phyloP scores from a whole-genome alignment of 2,797 vertebrate genomes.

The Hozukius guyotensis region DNA sequence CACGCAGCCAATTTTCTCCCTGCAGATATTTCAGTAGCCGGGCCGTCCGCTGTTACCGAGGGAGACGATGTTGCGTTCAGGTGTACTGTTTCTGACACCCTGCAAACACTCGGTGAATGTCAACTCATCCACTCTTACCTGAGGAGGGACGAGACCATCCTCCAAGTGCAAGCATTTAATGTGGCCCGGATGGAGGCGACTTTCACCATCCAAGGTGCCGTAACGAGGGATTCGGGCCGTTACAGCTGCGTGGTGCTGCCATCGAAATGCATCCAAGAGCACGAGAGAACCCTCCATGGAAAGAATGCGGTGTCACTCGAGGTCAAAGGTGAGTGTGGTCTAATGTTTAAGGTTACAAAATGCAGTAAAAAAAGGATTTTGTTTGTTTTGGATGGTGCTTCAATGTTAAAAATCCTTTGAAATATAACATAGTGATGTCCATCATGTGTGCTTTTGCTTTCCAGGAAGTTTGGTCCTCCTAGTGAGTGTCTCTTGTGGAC shows the following conservation, averaged over 20 bases:
- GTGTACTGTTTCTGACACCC: constrained; percentile 31
- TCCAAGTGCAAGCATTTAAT: constrained; percentile 39
- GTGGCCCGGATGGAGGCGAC: constrained; percentile 10
- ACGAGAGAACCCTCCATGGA: neutral
- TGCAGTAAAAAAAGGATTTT: neutral
- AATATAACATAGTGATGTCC: neutral
- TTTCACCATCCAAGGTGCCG: constrained; percentile 31
- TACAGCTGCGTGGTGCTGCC: constrained; percentile 64
- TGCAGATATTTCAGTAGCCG: constrained; percentile 40
- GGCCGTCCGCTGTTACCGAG: neutral
- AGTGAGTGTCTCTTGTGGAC: neutral
- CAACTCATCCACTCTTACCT: constrained; percentile 48
- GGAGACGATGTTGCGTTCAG: constrained; percentile 34
- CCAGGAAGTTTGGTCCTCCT: neutral
- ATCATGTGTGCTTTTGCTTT: constrained; percentile 6
- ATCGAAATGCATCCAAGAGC: constrained; percentile 15
- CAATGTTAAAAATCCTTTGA: neutral
- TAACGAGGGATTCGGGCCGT: constrained; percentile 30
- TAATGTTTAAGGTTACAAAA: neutral
- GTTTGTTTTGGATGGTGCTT: neutral
- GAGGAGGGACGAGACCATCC: constrained; percentile 25
- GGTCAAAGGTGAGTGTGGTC: constrained; percentile 30
- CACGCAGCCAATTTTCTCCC: constrained; percentile 52
- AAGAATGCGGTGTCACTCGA: constrained; percentile 19
- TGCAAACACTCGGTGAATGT: constrained; percentile 26